These are phyloP conservation scores for Germaria angustata DNA, from an alignment of 2,888 invertebrate species.

Conservation along the genomic window DNA sequence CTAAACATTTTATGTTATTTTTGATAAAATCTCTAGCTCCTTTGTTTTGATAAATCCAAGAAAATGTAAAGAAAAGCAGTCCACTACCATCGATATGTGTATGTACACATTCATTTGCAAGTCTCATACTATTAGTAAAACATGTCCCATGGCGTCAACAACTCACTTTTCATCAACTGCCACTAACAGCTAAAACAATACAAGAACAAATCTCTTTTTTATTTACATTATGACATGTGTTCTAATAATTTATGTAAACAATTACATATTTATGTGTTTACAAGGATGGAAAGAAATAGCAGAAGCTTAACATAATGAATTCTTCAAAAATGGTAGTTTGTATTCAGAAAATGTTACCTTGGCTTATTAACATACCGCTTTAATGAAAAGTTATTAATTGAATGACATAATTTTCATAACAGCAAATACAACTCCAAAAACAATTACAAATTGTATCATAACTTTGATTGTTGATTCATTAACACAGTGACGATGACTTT, in stretches of 20 bases:
- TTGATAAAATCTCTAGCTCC: not conserved
- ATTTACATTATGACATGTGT: not conserved
- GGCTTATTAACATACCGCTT: too few relatives aligned
- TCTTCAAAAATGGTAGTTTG: not conserved
- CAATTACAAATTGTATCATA: too few relatives aligned
- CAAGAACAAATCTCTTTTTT: not conserved
- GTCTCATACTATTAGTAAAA: not conserved
- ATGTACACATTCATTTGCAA: too few relatives aligned
- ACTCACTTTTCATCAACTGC: not conserved
- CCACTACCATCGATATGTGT: not conserved
- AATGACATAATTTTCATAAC: too few relatives aligned
- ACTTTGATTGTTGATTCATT: too few relatives aligned
- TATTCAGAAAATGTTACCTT: too few relatives aligned
- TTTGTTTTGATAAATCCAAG: not conserved
- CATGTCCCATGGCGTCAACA: not conserved
- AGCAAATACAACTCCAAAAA: too few relatives aligned
- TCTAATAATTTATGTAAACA: not conserved
- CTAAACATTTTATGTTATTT: not conserved
- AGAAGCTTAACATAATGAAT: not conserved
- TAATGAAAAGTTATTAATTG: too few relatives aligned
- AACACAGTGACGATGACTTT: too few relatives aligned
- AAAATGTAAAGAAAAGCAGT: not conserved
- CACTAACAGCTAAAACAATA: conserved; percentile 6
- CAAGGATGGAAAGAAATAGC: not conserved
- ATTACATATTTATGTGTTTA: not conserved